Evolutionary conservation across 2,888 invertebrate genomes (phyloP).

Genomic region (Brachypterus glaber): DNA sequence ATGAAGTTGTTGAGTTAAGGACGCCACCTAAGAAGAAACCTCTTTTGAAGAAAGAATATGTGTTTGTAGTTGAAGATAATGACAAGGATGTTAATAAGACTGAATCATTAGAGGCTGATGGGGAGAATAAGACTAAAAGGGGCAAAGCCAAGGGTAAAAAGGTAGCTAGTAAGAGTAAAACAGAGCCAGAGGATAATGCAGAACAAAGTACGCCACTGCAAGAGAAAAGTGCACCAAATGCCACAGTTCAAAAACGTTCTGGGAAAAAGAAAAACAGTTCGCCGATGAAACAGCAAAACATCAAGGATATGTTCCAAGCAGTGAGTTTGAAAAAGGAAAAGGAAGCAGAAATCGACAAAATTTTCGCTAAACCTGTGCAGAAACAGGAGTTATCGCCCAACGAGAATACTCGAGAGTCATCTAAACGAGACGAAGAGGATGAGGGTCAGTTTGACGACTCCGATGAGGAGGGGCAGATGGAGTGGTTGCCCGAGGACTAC

Average conservation of each 20-base stretch:
- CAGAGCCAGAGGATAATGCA: background rate
- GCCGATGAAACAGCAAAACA: constrained; percentile 19
- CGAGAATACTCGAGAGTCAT: background rate
- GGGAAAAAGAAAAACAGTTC: too few species aligned
- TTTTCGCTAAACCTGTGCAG: background rate
- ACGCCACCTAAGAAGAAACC: background rate
- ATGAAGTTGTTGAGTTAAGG: background rate
- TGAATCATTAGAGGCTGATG: too few species aligned
- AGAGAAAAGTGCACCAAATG: constrained; percentile 1
- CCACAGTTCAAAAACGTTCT: constrained; percentile 6
- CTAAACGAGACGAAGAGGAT: constrained; percentile 9
- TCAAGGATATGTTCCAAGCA: constrained; percentile 20
- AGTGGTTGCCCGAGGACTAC: constrained; percentile 29
- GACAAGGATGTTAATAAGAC: too few species aligned
- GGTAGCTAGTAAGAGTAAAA: background rate
- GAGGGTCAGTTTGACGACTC: constrained; percentile 8
- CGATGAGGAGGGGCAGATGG: constrained; percentile 23
- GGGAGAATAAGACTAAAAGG: background rate
- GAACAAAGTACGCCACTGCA: background rate
- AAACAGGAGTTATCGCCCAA: background rate
- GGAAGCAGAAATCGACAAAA: background rate
- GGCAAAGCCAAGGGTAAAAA: background rate
- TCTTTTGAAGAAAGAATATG: too few species aligned
- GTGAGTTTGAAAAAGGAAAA: constrained; percentile 14
- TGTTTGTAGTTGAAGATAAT: too few species aligned